phyloP scores from a whole-genome alignment of 2,888 invertebrate genomes.

The Lasioglossum figueresi region DNA sequence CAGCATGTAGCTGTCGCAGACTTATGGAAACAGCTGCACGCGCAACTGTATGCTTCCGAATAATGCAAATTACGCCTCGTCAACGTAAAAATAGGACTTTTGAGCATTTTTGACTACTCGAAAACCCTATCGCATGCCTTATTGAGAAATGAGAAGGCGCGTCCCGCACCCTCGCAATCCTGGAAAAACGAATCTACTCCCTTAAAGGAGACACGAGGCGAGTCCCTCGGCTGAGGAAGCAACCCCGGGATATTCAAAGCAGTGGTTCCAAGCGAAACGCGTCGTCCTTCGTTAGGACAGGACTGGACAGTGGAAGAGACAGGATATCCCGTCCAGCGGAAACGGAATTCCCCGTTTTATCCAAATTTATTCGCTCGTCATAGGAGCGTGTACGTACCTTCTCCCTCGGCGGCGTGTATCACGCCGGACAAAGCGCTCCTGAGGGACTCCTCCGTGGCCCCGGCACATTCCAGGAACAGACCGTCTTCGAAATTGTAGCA shows the following conservation, averaged over 20 bases:
- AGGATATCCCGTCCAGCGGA: slow-evolving; percentile 12
- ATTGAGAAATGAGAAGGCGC: too few relatives aligned
- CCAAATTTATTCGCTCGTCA: slow-evolving; percentile 47
- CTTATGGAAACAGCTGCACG: too few relatives aligned
- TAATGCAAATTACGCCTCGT: too few relatives aligned
- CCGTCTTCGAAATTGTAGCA: slow-evolving; percentile 97
- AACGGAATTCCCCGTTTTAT: slow-evolving; percentile 47
- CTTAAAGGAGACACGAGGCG: not conserved
- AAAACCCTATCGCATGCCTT: too few relatives aligned
- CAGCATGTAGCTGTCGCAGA: too few relatives aligned
- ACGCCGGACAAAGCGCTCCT: slow-evolving; percentile 87
- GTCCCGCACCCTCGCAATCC: too few relatives aligned
- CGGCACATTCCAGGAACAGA: slow-evolving; percentile 94
- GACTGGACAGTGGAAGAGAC: not conserved
- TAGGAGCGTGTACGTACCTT: slow-evolving; percentile 79
- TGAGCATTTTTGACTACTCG: too few relatives aligned
- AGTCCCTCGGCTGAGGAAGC: not conserved
- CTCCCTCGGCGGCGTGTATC: slow-evolving; percentile 87
- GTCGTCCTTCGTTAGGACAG: not conserved
- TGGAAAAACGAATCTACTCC: too few relatives aligned
- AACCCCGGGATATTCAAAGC: not conserved
- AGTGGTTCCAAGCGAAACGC: not conserved
- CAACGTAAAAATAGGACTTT: too few relatives aligned
- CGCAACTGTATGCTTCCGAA: too few relatives aligned
- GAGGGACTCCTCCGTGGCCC: slow-evolving; percentile 90